Percentiles rank a stretch among this genome's conserved stretches.
These are phyloP conservation scores for Monodelphis domestica DNA, from an alignment of 2,797 vertebrate species.

Conservation along the genomic window DNA sequence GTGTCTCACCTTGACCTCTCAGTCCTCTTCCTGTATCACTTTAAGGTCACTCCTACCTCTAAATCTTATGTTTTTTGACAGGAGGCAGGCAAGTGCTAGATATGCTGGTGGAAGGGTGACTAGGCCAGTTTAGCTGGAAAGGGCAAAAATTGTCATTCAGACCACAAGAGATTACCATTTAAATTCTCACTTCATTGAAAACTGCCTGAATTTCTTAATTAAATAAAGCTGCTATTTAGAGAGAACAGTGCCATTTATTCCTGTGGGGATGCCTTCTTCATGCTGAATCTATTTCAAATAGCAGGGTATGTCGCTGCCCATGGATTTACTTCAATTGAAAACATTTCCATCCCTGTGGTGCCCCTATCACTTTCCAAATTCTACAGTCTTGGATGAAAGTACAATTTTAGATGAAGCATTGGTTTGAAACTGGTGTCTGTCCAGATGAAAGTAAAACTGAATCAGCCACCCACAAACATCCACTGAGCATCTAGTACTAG, in stretches of 20 bases:
- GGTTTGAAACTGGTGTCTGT: background rate
- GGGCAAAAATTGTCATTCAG: background rate
- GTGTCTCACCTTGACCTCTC: background rate
- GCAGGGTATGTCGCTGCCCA: too few species aligned
- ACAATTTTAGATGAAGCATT: background rate
- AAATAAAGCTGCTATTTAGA: constrained; percentile 1
- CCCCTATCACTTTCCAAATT: background rate
- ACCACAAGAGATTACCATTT: background rate
- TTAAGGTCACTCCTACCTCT: background rate
- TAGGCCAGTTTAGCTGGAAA: background rate
- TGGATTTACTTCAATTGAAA: background rate
- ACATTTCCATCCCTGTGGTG: accelerated
- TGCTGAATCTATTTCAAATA: background rate
- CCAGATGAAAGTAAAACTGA: background rate
- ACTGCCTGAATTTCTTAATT: background rate
- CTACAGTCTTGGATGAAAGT: background rate
- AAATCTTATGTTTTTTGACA: background rate
- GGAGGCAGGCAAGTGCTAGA: background rate
- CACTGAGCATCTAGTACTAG: background rate
- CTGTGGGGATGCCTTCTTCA: background rate
- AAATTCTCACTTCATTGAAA: background rate
- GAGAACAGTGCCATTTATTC: background rate
- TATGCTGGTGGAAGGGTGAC: background rate
- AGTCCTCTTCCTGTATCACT: background rate
- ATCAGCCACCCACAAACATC: background rate